Base-by-base conservation (phyloP, 2,888 invertebrate species). In the Cataglyphis albicans region DNA sequence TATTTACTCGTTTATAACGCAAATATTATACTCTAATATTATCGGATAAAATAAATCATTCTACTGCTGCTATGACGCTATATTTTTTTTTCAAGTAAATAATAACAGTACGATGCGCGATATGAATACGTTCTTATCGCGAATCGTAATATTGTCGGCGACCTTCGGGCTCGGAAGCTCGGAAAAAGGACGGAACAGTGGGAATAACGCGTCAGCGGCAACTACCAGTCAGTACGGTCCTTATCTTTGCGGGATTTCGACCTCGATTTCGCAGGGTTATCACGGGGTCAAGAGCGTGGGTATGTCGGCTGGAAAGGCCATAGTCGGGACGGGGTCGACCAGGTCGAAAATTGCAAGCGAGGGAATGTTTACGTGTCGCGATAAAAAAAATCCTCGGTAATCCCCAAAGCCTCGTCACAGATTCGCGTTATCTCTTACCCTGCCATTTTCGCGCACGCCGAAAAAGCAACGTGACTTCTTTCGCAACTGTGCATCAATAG, bases 241-340 rank as follows among this genome's bases (percentile, higher is more conserved):
- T 87, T 89, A 89, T 89, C 89, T 84, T 57, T 32, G 78, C 73
- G 78, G 76, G 70, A 74, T 72, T 76, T 83, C 83, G 82, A 84
- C 89, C 87, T 83, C 88, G 89, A 84, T 87, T 75, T 72, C 67
- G 29, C 68, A 52, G 63, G 89, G 84, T 87, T 89, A 89, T 87
- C 87, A 73, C 18, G 32, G 73, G 70, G 86, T 86, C 82, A 75
- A 72, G 87, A 80, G 41, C 88, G 70, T 68, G 67, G 44, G n/a
- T 70, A 55, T 35, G 25, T 41, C 73, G 44, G 18, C 21, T 67
- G 41, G 67, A 29, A 32, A 68, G 76, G 15, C 44, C 32, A 25
- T 18, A 44, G 57, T 21, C 21, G 9, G 12, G 15, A 52, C 48
- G 48, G 48, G 48, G 48, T 18, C n/a, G 63, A n/a, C 59, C 73